A percentile compares a stretch with the other conserved stretches of the same genome.
These are phyloP conservation scores for Cantharis nigra DNA, from an alignment of 2,888 invertebrate genomes.

Conservation along the genomic window DNA sequence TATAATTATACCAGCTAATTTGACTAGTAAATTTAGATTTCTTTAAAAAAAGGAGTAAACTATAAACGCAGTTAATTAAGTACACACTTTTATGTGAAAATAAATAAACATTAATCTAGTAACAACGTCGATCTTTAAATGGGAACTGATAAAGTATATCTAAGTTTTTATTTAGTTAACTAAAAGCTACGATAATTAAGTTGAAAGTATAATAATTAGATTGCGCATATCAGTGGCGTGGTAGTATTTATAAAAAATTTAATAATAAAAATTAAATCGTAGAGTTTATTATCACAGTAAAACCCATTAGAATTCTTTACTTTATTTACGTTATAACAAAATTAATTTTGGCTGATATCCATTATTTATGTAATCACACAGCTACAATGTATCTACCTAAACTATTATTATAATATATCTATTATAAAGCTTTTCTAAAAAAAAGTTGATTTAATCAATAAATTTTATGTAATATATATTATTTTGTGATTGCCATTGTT, in stretches of 20 bases:
- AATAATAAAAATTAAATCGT: not conserved
- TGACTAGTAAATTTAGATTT: not conserved
- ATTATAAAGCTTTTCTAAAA: not conserved
- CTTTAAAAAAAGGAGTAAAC: not conserved
- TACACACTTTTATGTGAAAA: not conserved
- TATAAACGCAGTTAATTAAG: not conserved
- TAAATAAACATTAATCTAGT: not conserved
- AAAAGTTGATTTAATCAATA: too few relatives aligned
- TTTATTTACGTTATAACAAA: not conserved
- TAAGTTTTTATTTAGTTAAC: constrained; percentile 6
- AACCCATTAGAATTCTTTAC: not conserved
- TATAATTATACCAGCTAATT: not conserved
- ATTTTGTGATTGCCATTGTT: too few relatives aligned
- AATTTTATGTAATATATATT: too few relatives aligned
- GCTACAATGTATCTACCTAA: too few relatives aligned
- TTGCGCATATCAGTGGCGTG: not conserved
- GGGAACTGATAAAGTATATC: constrained; percentile 5
- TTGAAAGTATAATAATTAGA: not conserved
- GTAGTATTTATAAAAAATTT: not conserved
- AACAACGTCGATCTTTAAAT: constrained; percentile 3
- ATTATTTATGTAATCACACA: not conserved
- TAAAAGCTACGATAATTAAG: not conserved
- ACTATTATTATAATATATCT: not conserved
- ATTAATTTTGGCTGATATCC: not conserved
- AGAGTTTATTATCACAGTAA: too few relatives aligned